A percentile compares a stretch with the other conserved stretches of the same genome.
phyloP scores from a whole-genome alignment of 1,140 invertebrate species.

The Bombyx mori region DNA sequence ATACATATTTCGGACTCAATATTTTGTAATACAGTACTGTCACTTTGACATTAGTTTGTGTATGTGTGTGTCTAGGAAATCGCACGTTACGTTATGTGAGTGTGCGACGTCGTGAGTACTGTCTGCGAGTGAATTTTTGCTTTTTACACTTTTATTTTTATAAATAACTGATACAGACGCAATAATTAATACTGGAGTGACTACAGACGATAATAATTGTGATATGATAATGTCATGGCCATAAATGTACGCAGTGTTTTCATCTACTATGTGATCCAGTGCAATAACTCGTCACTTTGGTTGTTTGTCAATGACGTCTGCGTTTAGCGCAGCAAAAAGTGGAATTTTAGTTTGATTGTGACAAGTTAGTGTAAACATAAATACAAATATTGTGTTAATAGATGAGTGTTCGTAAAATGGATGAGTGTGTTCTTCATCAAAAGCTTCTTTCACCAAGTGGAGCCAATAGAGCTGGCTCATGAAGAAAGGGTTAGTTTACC shows the following conservation, averaged over 20 bases:
- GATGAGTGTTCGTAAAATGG: conserved; percentile 65
- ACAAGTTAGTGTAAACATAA: conserved; percentile 64
- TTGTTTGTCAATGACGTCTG: conserved; percentile 71
- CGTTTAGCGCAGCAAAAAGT: conserved; percentile 69
- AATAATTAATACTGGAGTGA: conserved; percentile 58
- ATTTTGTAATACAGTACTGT: conserved; percentile 25
- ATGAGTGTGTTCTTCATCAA: conserved; percentile 58
- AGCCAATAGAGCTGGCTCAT: conserved; percentile 65
- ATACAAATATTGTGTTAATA: conserved; percentile 55
- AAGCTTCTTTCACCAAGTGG: conserved; percentile 56
- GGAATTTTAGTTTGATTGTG: conserved; percentile 68
- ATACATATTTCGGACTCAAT: no score
- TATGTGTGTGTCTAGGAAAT: conserved; percentile 57
- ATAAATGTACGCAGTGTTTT: conserved; percentile 60
- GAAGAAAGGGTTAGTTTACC: conserved; percentile 68
- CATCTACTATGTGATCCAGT: conserved; percentile 58
- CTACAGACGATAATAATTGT: conserved; percentile 62
- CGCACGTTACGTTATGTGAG: conserved; percentile 54
- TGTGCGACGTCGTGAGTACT: conserved; percentile 67
- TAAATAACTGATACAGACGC: conserved; percentile 55
- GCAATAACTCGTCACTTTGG: conserved; percentile 63
- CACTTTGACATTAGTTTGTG: conserved; percentile 28
- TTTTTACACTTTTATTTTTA: conserved; percentile 69
- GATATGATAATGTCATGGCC: conserved; percentile 55
- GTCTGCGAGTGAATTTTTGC: conserved; percentile 62